Conservation (phyloP, 2,797 vertebrate species). For the Toxotes lorentzi region DNA sequence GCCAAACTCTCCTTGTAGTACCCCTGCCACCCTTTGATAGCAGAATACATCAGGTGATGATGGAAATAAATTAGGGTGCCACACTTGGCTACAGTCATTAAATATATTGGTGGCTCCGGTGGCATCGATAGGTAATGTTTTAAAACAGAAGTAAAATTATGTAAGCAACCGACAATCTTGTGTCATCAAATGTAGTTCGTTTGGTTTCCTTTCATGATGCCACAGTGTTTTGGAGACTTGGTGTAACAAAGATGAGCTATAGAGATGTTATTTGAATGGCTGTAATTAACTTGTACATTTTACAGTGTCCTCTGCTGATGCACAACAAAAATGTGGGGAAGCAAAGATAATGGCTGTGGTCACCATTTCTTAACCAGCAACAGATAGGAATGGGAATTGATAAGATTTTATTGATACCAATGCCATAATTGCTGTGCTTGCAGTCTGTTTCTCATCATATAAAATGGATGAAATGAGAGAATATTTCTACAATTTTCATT, state of each 20-base stretch:
- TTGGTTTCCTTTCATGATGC: background rate
- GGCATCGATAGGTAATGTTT: background rate
- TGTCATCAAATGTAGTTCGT: background rate
- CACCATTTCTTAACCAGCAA: background rate
- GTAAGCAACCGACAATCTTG: no score
- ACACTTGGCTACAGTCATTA: background rate
- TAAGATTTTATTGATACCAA: no score
- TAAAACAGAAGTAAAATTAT: no score
- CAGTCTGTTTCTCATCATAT: no score
- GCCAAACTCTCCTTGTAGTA: background rate
- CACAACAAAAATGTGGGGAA: background rate
- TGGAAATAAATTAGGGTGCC: background rate
- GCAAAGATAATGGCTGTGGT: background rate
- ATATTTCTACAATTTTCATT: no score
- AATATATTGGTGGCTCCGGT: background rate
- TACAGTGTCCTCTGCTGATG: background rate
- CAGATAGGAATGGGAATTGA: no score
- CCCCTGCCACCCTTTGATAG: background rate
- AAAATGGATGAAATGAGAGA: no score
- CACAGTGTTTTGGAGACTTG: background rate
- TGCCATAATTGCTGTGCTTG: no score
- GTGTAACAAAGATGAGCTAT: background rate
- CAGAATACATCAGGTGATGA: background rate
- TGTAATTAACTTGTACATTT: slow-evolving; percentile 5
- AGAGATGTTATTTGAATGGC: background rate